Conservation (phyloP, 2,797 vertebrate species). For the Cynodonichthys magdalenae region DNA sequence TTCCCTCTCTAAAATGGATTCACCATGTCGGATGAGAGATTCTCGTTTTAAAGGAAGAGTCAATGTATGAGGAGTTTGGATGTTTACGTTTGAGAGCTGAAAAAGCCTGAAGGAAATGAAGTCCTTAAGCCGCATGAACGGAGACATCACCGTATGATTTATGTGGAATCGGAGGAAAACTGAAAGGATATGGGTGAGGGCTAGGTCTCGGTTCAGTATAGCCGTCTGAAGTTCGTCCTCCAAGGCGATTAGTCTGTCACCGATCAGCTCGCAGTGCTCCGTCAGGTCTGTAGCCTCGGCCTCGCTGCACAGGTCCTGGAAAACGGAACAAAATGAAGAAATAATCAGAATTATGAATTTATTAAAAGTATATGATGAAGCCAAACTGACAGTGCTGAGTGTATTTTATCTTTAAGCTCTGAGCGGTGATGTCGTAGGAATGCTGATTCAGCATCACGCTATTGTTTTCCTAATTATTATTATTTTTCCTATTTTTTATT, state of each 20-base stretch:
- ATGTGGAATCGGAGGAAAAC: constrained; percentile 20
- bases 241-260: constrained; percentile 82
- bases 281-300: constrained; percentile 73
- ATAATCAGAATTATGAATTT: too few species aligned
- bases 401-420: too few species aligned
- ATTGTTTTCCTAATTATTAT: too few species aligned
- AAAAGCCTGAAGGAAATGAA: constrained; percentile 35
- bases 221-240: constrained; percentile 88
- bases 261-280: constrained; percentile 87
- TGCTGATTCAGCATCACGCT: too few species aligned
- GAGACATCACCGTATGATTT: constrained; percentile 18
- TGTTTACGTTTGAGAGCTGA: constrained; percentile 29
- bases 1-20: constrained; percentile 43
- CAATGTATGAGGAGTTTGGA: constrained; percentile 30
- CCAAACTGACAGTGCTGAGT: too few species aligned
- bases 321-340: neutral
- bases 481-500: too few species aligned
- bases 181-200: constrained; percentile 91
- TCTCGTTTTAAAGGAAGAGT: constrained; percentile 37
- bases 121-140: constrained; percentile 36
- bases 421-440: too few species aligned
- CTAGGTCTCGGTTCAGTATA: constrained; percentile 79
- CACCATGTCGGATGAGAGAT: constrained; percentile 60
- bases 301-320: constrained; percentile 68
- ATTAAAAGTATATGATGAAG: too few species aligned